Evolutionary conservation across 2,888 invertebrate genomes (phyloP).

Genomic region (Teinopalpus imperialis): DNA sequence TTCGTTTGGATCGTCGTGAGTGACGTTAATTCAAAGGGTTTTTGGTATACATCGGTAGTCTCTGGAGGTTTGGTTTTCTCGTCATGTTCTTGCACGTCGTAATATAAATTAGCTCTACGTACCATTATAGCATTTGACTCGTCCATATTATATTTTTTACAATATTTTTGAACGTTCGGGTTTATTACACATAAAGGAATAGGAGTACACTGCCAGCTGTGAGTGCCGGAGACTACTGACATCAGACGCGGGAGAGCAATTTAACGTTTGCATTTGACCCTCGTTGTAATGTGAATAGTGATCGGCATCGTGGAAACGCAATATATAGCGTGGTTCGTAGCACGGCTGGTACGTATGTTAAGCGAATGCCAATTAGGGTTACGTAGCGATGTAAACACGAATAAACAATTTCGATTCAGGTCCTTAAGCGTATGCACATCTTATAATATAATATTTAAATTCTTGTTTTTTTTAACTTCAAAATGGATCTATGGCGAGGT

Average conservation of each 20-base stretch:
- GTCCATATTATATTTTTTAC: too few species aligned
- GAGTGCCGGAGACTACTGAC: neutral
- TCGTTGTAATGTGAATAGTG: conserved; percentile 7
- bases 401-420: conserved; percentile 1
- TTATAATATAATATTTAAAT: too few species aligned
- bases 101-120: too few species aligned
- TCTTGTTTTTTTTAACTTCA: too few species aligned
- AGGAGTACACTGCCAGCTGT: neutral
- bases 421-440: neutral
- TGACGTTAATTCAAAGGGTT: conserved; percentile 3
- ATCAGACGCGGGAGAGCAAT: neutral
- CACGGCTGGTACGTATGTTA: conserved; percentile 20
- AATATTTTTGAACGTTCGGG: neutral
- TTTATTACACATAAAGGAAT: neutral
- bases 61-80: too few species aligned
- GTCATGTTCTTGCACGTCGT: too few species aligned
- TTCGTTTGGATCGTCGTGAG: neutral
- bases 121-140: too few species aligned
- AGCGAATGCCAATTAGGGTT: conserved; percentile 2
- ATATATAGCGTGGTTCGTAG: neutral
- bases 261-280: neutral
- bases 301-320: neutral
- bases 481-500: too few species aligned
- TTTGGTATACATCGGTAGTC: too few species aligned
- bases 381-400: neutral